A percentile compares a stretch with the other conserved stretches of the same genome.
These are phyloP conservation scores for Telmatochromis brachygnathus DNA, from an alignment of 2,113 vertebrate genomes.

Conservation along the genomic window DNA sequence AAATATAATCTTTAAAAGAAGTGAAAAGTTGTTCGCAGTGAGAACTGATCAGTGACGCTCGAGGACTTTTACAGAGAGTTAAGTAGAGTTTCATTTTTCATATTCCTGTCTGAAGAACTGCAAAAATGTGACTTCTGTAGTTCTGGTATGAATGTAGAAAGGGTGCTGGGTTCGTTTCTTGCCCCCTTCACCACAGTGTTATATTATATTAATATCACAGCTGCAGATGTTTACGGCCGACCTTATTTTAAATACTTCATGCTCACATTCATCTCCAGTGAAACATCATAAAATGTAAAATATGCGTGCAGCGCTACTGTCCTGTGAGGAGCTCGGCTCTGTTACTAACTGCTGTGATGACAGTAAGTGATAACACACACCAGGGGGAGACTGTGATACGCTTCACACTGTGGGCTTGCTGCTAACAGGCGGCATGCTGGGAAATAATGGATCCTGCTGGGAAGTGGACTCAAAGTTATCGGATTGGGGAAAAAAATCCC, in stretches of 20 bases:
- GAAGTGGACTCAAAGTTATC: neutral
- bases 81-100: fast-evolving
- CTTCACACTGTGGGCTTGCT: neutral
- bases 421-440: neutral
- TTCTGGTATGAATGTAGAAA: neutral
- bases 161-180: neutral
- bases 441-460: neutral
- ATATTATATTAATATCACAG: neutral
- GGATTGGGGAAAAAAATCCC: fast-evolving
- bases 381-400: neutral
- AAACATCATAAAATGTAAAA: fast-evolving
- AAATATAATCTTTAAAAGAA: neutral
- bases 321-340: neutral
- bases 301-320: fast-evolving
- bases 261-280: neutral
- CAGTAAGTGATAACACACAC: neutral
- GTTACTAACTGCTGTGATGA: neutral
- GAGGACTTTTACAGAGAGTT: neutral
- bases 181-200: neutral
- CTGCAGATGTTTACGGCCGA: neutral
- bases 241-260: neutral
- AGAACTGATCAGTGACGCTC: neutral
- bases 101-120: fast-evolving
- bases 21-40: fast-evolving
- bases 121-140: neutral